phyloP scores from a whole-genome alignment of 2,113 vertebrate species.

The Spermophilus dauricus region DNA sequence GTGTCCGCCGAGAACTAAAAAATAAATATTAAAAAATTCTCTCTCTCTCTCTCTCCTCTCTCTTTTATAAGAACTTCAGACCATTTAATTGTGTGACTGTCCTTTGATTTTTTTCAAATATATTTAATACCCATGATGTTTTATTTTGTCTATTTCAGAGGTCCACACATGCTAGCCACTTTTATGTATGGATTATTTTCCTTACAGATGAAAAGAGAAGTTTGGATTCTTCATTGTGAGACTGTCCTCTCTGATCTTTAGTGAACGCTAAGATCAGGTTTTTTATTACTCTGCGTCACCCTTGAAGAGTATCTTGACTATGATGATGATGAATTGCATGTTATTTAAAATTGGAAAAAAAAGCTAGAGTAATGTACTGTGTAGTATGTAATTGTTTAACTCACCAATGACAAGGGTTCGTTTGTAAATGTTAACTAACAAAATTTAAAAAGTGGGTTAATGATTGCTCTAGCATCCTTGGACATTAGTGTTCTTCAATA shows the following conservation, averaged over 20 bases:
- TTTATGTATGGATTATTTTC: neutral
- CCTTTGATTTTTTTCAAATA: neutral
- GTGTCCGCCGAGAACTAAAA: too few species aligned
- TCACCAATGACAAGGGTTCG: fast-evolving
- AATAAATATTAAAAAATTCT: too few species aligned
- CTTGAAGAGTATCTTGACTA: neutral
- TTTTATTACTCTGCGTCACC: neutral
- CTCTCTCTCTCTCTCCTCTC: too few species aligned
- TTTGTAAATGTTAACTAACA: neutral
- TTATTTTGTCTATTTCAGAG: neutral
- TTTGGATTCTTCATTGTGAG: neutral
- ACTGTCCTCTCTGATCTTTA: neutral
- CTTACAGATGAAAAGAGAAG: neutral
- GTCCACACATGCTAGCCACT: neutral
- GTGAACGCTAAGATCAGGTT: neutral
- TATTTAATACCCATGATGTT: too few species aligned
- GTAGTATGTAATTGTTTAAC: neutral
- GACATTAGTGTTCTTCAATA: neutral
- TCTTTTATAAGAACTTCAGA: neutral
- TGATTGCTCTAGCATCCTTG: neutral
- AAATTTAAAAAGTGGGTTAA: neutral
- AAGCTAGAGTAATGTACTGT: too few species aligned
- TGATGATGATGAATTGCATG: neutral
- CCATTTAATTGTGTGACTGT: neutral
- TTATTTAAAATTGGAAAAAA: neutral